phyloP scores from a whole-genome alignment of 1,140 invertebrate genomes.

The Vanessa atalanta region DNA sequence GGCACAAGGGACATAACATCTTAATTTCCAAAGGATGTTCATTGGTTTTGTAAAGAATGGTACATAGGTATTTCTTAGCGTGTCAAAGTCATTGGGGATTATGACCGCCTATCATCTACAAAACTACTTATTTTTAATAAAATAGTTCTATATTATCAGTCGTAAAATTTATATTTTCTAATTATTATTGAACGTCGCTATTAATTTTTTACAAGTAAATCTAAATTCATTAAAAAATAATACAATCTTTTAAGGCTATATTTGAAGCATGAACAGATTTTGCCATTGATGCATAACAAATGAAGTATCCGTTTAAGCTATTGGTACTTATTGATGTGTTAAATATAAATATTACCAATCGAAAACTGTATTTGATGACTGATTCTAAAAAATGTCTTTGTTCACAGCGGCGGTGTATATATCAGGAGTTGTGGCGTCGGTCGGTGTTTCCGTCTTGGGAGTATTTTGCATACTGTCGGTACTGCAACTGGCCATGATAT shows the following conservation, averaged over 20 bases:
- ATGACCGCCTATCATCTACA: too few relatives aligned
- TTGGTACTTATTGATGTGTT: conserved; percentile 7
- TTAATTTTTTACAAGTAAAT: too few relatives aligned
- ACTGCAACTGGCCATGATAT: conserved; percentile 91
- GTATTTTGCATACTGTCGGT: conserved; percentile 89
- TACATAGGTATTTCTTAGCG: too few relatives aligned
- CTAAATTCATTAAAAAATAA: background rate
- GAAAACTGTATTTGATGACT: background rate
- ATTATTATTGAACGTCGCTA: too few relatives aligned
- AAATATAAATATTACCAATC: background rate
- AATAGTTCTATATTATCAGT: too few relatives aligned
- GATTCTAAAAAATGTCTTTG: conserved; percentile 1
- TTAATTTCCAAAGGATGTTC: too few relatives aligned
- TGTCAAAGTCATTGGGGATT: too few relatives aligned
- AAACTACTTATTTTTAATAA: too few relatives aligned
- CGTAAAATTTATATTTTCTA: too few relatives aligned
- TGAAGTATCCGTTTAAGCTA: background rate
- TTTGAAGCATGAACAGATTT: conserved; percentile 14
- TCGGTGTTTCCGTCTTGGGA: conserved; percentile 86
- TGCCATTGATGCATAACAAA: conserved; percentile 10
- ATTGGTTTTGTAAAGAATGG: too few relatives aligned
- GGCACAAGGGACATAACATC: too few relatives aligned
- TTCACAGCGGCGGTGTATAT: conserved; percentile 88
- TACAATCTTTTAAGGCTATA: conserved; percentile 4
- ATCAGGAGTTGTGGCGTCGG: conserved; percentile 87